phyloP scores from a whole-genome alignment of 2,888 invertebrate species.

The Lampropteryx suffumata region DNA sequence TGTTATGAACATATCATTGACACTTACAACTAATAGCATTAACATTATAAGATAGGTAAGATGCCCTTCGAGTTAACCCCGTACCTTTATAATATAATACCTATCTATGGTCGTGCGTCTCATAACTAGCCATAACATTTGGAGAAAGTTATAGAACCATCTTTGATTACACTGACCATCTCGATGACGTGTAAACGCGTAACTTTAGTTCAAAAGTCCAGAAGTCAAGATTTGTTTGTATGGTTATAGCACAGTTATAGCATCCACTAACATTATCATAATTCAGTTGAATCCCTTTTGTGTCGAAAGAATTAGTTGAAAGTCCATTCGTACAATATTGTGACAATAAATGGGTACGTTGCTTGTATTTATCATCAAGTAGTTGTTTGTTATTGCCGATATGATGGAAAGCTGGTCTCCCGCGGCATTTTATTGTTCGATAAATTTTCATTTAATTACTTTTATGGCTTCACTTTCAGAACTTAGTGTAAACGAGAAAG shows the following conservation, averaged over 20 bases:
- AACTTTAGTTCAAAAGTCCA: background rate
- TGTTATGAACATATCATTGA: too few relatives aligned
- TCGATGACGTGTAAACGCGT: conserved; percentile 8
- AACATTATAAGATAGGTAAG: too few relatives aligned
- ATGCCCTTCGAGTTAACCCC: too few relatives aligned
- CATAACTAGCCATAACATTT: background rate
- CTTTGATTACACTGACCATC: background rate
- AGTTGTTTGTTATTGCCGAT: background rate
- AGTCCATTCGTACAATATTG: conserved; percentile 13
- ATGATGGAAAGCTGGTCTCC: conserved; percentile 3
- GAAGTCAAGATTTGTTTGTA: conserved; percentile 16
- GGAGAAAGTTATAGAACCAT: background rate
- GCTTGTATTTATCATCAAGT: background rate
- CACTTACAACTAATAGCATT: too few relatives aligned
- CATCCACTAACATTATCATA: conserved; percentile 20
- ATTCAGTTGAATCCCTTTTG: conserved; percentile 15
- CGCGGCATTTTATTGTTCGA: conserved; percentile 4
- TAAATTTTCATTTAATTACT: conserved; percentile 6
- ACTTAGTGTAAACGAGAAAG: background rate
- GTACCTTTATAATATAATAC: too few relatives aligned
- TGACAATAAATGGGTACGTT: conserved; percentile 10
- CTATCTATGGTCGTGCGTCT: too few relatives aligned
- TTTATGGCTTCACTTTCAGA: conserved; percentile 1
- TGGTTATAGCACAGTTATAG: conserved; percentile 12
- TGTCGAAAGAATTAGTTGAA: conserved; percentile 14